These are phyloP conservation scores for Rhincodon typus DNA, from an alignment of 2,797 vertebrate genomes.

Conservation along the genomic window DNA sequence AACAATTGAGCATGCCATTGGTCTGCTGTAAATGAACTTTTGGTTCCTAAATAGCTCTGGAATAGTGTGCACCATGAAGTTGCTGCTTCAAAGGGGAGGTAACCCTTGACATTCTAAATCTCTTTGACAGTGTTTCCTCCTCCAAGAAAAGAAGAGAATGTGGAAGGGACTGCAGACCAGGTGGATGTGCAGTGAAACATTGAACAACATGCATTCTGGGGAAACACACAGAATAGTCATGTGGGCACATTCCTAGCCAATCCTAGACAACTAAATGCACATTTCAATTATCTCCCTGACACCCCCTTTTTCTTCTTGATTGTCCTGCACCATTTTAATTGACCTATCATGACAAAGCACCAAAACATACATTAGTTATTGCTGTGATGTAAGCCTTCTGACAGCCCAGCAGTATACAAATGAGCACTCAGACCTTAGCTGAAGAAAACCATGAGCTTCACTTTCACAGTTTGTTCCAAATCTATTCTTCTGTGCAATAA, in stretches of 20 bases:
- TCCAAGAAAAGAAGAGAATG: too few species aligned
- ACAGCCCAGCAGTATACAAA: background rate
- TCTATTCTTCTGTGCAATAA: too few species aligned
- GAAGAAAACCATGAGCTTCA: too few species aligned
- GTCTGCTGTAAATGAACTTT: too few species aligned
- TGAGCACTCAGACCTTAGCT: background rate
- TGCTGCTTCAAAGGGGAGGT: too few species aligned
- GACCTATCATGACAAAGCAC: background rate
- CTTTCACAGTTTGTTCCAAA: too few species aligned
- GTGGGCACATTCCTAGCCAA: background rate
- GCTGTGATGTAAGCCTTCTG: background rate
- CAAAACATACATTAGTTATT: background rate
- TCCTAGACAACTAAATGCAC: background rate
- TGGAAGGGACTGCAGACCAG: background rate
- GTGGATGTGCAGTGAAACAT: background rate
- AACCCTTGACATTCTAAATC: too few species aligned
- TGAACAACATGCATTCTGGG: background rate
- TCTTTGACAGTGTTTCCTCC: too few species aligned
- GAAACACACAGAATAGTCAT: background rate
- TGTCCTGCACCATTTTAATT: background rate
- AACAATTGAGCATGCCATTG: too few species aligned
- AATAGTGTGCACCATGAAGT: too few species aligned
- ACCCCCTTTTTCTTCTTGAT: background rate
- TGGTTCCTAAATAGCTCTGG: too few species aligned
- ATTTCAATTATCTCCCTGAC: background rate